A percentile compares a stretch with the other conserved stretches of the same genome.
Evolutionary conservation across 2,113 vertebrate genomes (phyloP).

Genomic region (Chionomys nivalis): DNA sequence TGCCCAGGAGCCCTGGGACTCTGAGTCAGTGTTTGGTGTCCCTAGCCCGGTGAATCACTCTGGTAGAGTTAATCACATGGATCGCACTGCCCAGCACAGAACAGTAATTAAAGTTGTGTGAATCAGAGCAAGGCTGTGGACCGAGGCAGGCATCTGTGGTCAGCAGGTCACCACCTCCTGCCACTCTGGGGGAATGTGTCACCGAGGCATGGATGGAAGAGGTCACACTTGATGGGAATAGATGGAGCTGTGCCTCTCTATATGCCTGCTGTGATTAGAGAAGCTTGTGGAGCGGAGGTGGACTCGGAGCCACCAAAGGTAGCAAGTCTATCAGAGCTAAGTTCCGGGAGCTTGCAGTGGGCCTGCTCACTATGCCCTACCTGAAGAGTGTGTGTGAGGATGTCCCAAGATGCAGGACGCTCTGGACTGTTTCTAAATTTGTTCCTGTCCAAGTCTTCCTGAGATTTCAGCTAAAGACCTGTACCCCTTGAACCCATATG

Average conservation of each 20-base stretch:
- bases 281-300: too few species aligned
- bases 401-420: rapidly evolving
- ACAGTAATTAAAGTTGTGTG: too few species aligned
- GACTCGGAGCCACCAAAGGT: too few species aligned
- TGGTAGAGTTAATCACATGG: neutral
- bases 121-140: neutral
- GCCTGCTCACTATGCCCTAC: neutral
- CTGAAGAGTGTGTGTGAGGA: too few species aligned
- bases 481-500: too few species aligned
- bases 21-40: neutral
- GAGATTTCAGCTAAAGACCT: neutral
- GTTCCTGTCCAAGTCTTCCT: too few species aligned
- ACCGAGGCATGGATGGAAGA: neutral
- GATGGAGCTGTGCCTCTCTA: neutral
- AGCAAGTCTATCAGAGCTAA: too few species aligned
- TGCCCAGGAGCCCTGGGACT: neutral
- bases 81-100: neutral
- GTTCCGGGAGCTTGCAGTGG: too few species aligned
- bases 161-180: neutral
- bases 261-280: too few species aligned
- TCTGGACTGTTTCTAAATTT: neutral
- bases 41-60: neutral
- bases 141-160: neutral
- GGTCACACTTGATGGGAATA: neutral
- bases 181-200: neutral